Conservation (phyloP, 2,888 invertebrate genomes). For the Aphelenchoides bicaudatus region DNA sequence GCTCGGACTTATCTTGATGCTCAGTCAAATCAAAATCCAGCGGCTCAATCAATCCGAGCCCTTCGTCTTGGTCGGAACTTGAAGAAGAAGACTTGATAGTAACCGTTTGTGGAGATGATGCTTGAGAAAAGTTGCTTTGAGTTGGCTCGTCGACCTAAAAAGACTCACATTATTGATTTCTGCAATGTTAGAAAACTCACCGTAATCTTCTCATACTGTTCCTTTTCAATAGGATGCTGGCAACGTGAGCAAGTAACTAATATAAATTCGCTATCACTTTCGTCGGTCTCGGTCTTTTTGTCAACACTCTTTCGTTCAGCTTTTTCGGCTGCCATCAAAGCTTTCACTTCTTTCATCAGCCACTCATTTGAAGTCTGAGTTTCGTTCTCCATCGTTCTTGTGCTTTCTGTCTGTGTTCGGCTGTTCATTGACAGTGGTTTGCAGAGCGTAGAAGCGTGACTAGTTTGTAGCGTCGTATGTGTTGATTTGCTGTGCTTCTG, state of each 20-base stretch:
- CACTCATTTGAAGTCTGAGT: conserved; percentile 29
- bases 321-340: conserved; percentile 25
- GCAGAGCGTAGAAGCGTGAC: conserved; percentile 1
- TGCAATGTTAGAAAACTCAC: neutral
- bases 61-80: conserved; percentile 14
- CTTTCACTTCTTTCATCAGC: conserved; percentile 16
- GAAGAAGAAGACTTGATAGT: neutral
- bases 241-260: conserved; percentile 40
- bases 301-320: conserved; percentile 38
- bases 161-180: too few species aligned
- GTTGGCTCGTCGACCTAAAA: neutral
- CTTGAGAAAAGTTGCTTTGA: neutral
- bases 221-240: too few species aligned
- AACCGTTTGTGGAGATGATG: neutral
- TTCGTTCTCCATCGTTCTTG: conserved; percentile 15
- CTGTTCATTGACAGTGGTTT: neutral
- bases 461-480: too few species aligned
- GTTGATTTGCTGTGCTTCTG: too few species aligned
- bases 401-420: conserved; percentile 8
- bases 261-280: conserved; percentile 34
- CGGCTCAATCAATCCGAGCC: conserved; percentile 19
- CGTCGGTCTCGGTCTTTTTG: conserved; percentile 35
- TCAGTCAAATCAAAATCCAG: conserved; percentile 4
- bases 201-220: conserved; percentile 35
- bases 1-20: neutral